phyloP scores from a whole-genome alignment of 1,140 invertebrate species.

The Artemia franciscana region DNA sequence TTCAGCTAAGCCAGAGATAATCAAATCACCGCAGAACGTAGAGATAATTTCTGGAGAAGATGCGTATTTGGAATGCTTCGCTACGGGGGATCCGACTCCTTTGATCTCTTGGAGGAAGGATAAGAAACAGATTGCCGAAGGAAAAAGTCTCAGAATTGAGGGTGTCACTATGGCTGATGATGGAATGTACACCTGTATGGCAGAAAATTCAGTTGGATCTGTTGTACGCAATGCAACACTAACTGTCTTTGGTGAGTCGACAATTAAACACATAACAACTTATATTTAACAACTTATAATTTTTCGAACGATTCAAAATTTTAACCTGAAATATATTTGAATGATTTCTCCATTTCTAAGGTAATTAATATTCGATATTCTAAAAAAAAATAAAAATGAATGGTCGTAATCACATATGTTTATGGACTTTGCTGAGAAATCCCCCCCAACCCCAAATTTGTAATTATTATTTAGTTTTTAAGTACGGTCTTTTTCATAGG shows the following conservation, averaged over 20 bases:
- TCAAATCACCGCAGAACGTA: slow-evolving; percentile 56
- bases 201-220: slow-evolving; percentile 20
- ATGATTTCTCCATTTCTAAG: no score
- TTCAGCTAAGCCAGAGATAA: slow-evolving; percentile 69
- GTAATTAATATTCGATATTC: no score
- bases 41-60: slow-evolving; percentile 51
- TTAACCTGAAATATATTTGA: no score
- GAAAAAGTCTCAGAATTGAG: slow-evolving; percentile 33
- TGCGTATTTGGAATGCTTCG: slow-evolving; percentile 54
- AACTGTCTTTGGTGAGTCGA: slow-evolving; percentile 13
- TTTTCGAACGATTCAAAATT: no score
- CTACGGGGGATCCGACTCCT: slow-evolving; percentile 55
- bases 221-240: slow-evolving; percentile 19
- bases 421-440: no score
- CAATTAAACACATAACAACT: no score
- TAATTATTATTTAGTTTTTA: no score
- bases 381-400: no score
- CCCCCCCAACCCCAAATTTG: no score
- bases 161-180: slow-evolving; percentile 32
- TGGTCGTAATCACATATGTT: no score
- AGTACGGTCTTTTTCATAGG: no score
- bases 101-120: slow-evolving; percentile 70
- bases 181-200: slow-evolving; percentile 21
- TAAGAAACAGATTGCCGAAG: slow-evolving; percentile 32
- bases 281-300: no score